Conservation (phyloP, 2,797 vertebrate genomes). For the Phrynocephalus guinanensis region DNA sequence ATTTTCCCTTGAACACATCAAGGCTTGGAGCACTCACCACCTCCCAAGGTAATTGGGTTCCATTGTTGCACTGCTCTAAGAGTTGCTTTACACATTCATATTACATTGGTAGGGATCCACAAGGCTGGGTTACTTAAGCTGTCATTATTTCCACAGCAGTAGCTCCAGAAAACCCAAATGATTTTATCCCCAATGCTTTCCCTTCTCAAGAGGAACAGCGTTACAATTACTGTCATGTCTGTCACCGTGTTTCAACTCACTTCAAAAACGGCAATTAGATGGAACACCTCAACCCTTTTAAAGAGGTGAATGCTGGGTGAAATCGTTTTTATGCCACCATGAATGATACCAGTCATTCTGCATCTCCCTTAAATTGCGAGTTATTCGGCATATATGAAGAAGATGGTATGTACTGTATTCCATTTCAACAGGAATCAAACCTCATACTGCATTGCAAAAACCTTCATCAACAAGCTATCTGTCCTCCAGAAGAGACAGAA, state of each 20-base stretch:
- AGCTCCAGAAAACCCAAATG: neutral
- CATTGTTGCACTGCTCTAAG: too few species aligned
- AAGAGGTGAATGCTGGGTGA: too few species aligned
- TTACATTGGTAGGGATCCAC: neutral
- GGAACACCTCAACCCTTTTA: neutral
- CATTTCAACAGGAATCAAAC: neutral
- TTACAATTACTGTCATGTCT: neutral
- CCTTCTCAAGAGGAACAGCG: neutral
- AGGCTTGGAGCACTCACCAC: too few species aligned
- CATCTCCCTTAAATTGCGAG: neutral
- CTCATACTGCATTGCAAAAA: too few species aligned
- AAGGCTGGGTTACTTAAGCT: neutral
- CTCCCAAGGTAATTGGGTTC: too few species aligned
- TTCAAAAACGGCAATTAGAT: neutral
- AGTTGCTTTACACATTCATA: too few species aligned
- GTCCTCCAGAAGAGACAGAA: too few species aligned
- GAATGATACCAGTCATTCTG: neutral
- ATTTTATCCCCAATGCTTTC: neutral
- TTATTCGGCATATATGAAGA: neutral
- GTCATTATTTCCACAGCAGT: too few species aligned
- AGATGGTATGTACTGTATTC: neutral
- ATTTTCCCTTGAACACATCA: too few species aligned
- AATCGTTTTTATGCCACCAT: too few species aligned
- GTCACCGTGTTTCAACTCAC: neutral
- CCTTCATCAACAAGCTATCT: neutral